Evolutionary conservation across 1,140 invertebrate species (phyloP), one percentile per base, ranked within the genome.

Genomic region (Vollenhovia emeryi): DNA sequence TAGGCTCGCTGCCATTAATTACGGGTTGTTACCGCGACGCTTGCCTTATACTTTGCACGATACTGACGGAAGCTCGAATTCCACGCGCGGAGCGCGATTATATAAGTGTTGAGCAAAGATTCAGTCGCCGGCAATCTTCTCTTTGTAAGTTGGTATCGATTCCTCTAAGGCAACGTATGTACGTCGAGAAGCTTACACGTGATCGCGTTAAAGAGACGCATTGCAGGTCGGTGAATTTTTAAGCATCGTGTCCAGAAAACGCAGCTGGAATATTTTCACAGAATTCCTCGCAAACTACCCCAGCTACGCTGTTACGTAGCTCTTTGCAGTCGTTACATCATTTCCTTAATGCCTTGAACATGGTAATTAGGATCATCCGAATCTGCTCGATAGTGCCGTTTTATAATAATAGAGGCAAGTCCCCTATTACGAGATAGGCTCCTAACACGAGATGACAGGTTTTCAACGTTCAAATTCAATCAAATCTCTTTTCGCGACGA

Each of bases 191-290:
- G 36, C 45, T 88, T 86, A 88, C 59, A 80, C 84, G 73, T 87
- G 86, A 87, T 87, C 80, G 43, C 43, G 87, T 87, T 73, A 84
- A 45, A 75, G 55, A 50, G 84, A 69, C 87, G 87, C 85, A 86
- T 75, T 86, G 80, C 87, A 69, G 69, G 30, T 69, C 62, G 50
- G 50, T 86, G 48, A 86, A 89, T 88, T 88, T 76, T 89, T 89
- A 88, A 89, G 43, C 69, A 76, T 52, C 30, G 33, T 52, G 21
- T 68, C 48, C 24, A 30, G 66, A 59, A 71, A 59, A 40, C 21
- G 27, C 15, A 52, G 36, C 24, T 27, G 43, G n/a, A 82, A 68
- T 59, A 73, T 45, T 82, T 45, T 18, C n/a, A 33, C 71, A 43
- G 11, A 24, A 27, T 18, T 27, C 40, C 7, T 30, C 36, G 8